Conservation (phyloP, 2,797 vertebrate genomes). For the Chelon labrosus region DNA sequence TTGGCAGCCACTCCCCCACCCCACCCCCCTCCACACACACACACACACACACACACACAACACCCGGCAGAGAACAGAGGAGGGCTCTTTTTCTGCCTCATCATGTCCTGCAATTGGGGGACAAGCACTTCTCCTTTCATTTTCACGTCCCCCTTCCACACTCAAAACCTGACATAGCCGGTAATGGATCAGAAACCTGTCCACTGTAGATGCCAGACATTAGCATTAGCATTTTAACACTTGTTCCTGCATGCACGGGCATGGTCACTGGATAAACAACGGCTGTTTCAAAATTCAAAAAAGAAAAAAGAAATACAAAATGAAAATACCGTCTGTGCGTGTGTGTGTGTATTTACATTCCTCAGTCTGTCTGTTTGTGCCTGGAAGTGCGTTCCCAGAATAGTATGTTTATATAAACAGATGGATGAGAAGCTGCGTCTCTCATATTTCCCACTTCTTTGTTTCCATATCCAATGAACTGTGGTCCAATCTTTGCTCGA, state of each 20-base stretch:
- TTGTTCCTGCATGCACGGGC: constrained; percentile 39
- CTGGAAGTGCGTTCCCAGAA: constrained; percentile 63
- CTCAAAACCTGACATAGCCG: constrained; percentile 18
- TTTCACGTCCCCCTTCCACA: constrained; percentile 12
- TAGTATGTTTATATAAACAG: constrained; percentile 61
- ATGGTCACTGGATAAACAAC: constrained; percentile 49
- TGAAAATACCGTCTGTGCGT: background rate
- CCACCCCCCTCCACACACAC: background rate
- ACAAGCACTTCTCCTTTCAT: constrained; percentile 27
- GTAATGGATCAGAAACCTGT: constrained; percentile 28
- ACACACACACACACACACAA: background rate
- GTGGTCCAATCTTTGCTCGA: constrained; percentile 33
- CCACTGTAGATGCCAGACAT: constrained; percentile 42
- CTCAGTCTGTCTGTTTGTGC: constrained; percentile 56
- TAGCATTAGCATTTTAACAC: constrained; percentile 63
- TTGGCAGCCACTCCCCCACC: constrained; percentile 2
- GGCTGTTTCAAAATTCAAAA: constrained; percentile 17
- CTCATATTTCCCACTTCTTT: constrained; percentile 17
- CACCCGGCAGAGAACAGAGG: constrained; percentile 9
- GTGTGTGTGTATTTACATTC: constrained; percentile 51
- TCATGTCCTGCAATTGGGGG: constrained; percentile 53
- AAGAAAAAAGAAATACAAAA: constrained; percentile 3
- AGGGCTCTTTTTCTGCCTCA: constrained; percentile 34
- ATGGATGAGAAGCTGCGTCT: constrained; percentile 58
- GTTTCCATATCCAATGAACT: constrained; percentile 34